phyloP scores from a whole-genome alignment of 1,140 invertebrate genomes.

The Pomacea maculata region DNA sequence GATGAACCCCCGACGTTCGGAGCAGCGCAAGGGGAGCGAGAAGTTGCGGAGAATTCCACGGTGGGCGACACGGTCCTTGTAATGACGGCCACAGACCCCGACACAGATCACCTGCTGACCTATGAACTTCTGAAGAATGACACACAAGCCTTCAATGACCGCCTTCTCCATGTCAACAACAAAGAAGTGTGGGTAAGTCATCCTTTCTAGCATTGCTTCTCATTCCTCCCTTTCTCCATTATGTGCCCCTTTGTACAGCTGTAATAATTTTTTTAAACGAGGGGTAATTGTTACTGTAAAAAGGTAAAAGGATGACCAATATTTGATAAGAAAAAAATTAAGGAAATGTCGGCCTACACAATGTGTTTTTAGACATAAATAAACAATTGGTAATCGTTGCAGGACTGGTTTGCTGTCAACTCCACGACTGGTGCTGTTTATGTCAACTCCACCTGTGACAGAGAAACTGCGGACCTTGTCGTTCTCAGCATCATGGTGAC shows the following conservation, averaged over 20 bases:
- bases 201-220: too few species aligned
- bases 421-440: conserved; percentile 29
- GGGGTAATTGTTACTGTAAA: too few species aligned
- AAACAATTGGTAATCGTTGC: background rate
- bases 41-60: conserved; percentile 12
- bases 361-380: too few species aligned
- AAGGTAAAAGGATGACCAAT: too few species aligned
- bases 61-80: background rate
- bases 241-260: too few species aligned
- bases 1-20: conserved; percentile 41
- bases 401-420: conserved; percentile 44
- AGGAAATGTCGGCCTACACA: too few species aligned
- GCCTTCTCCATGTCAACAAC: conserved; percentile 28
- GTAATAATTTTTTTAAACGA: too few species aligned
- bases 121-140: conserved; percentile 21
- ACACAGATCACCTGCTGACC: conserved; percentile 7
- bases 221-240: too few species aligned
- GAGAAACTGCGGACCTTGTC: conserved; percentile 44
- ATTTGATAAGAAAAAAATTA: too few species aligned
- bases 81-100: conserved; percentile 12
- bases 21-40: background rate
- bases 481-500: conserved; percentile 37
- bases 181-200: conserved; percentile 25
- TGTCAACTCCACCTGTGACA: conserved; percentile 35
- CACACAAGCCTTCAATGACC: conserved; percentile 35